phyloP scores from a whole-genome alignment of 2,888 invertebrate genomes.

The Sarcophaga carnaria region DNA sequence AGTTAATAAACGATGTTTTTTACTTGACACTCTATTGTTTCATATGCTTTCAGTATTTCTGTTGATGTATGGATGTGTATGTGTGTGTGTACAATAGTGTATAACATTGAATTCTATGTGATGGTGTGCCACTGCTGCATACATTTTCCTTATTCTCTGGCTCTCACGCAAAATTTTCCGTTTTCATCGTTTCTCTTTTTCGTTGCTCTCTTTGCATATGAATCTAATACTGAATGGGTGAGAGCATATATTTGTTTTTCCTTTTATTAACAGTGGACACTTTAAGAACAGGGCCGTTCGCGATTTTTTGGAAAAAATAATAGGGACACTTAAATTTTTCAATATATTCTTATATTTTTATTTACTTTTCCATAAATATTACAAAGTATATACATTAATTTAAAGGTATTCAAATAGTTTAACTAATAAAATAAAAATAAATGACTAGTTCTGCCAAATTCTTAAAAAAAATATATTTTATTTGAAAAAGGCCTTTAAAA shows the following conservation, averaged over 20 bases:
- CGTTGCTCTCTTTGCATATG: background rate
- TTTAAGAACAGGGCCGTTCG: background rate
- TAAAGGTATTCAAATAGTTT: no score
- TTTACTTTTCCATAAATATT: no score
- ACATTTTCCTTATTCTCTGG: constrained; percentile 34
- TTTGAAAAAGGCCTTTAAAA: no score
- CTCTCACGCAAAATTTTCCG: constrained; percentile 44
- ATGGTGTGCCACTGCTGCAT: constrained; percentile 18
- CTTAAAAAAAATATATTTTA: no score
- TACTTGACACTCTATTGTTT: constrained; percentile 58
- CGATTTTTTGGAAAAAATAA: no score
- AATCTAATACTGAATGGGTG: constrained; percentile 12
- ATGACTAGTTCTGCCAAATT: no score
- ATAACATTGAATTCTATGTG: constrained; percentile 12
- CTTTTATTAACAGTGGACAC: constrained; percentile 21
- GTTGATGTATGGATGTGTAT: constrained; percentile 64
- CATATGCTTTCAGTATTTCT: constrained; percentile 70
- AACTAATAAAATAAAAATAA: no score
- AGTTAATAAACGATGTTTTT: constrained; percentile 59
- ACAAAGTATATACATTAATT: no score
- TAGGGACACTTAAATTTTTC: no score
- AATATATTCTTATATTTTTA: no score
- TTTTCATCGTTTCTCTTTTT: constrained; percentile 24
- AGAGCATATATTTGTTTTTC: background rate
- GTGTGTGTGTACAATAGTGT: background rate